Evolutionary conservation across 2,113 vertebrate genomes (phyloP), one percentile per base, ranked within the genome.

Genomic region (Bos indicus): DNA sequence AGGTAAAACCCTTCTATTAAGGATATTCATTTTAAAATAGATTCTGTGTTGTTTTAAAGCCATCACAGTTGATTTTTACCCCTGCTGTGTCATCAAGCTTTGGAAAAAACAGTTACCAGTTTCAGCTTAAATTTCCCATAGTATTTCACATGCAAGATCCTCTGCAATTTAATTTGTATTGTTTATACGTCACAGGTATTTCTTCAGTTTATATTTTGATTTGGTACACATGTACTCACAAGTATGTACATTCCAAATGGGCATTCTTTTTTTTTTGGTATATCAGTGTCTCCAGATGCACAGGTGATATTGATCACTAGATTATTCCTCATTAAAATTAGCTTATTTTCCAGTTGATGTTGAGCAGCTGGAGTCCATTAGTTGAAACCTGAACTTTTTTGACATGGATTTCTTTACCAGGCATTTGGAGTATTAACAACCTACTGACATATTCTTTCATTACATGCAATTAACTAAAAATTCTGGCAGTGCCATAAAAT

Each of bases 361-460:
- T 94, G 52, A 96, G 67, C 2, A 88, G 77, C 59, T 81, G 54
- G 71, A 90, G 81, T 93, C 80, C 16, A 40, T 96, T 90, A 95
- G 54, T 74, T 85, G 23, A 91, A 92, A 64, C 62, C 33, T 67
- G 62, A 94, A 60, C 5, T 64, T 64, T 88, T 92, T 92, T 90
- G 13, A 67, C 71, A 26, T 10, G 14, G 59, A 54, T 96, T 92
- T 90, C 19, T 80, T 97, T 88, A 83, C 19, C 15, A 88, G 54
- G 59, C 48, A 4, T 95, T 85, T 78, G 40, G 56, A 91, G 17
- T 88, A 28, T 96, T 96, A 88, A 90, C 40, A 88, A 71, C 54
- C 88, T 93, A 56, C 36, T 96, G 56, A 96, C 85, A 81, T 1
- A 13, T 96, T 84, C 54, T 96, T 96, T 97, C 28, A 74, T 95